Evolutionary conservation across 2,888 invertebrate species (phyloP).

Genomic region (Callosobruchus maculatus): DNA sequence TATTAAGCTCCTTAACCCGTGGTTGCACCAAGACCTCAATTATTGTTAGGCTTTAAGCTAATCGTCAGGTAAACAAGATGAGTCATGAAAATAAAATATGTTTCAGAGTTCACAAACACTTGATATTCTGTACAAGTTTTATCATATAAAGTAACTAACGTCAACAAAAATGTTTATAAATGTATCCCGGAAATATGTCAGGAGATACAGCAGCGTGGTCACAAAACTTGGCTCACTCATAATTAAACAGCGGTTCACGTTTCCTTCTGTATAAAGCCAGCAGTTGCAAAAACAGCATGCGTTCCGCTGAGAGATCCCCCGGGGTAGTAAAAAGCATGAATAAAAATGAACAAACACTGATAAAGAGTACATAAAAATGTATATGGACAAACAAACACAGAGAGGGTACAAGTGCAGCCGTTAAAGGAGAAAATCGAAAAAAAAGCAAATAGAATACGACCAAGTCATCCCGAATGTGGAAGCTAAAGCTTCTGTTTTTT

Average conservation of each 20-base stretch:
- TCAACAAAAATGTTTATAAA: too few species aligned
- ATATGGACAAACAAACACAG: constrained; percentile 54
- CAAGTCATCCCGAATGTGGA: constrained; percentile 16
- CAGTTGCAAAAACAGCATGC: background rate
- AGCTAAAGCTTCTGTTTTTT: constrained; percentile 12
- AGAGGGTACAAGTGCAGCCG: constrained; percentile 39
- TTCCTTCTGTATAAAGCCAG: background rate
- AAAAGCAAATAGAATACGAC: constrained; percentile 3
- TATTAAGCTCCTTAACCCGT: too few species aligned
- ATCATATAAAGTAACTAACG: too few species aligned
- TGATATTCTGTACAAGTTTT: too few species aligned
- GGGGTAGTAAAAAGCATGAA: constrained; percentile 37
- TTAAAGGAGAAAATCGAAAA: constrained; percentile 7
- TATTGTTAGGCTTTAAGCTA: too few species aligned
- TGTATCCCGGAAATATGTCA: background rate
- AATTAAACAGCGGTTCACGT: background rate
- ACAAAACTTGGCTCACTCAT: background rate
- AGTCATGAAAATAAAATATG: background rate
- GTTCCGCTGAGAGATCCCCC: constrained; percentile 21
- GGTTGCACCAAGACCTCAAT: too few species aligned
- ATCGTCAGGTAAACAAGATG: too few species aligned
- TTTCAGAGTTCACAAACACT: background rate
- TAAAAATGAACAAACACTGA: constrained; percentile 47
- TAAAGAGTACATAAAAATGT: constrained; percentile 44
- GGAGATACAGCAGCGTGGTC: background rate